Percentiles rank a stretch among this genome's conserved stretches.
These are phyloP conservation scores for Plagodis pulveraria DNA, from an alignment of 2,888 invertebrate species.

Conservation along the genomic window DNA sequence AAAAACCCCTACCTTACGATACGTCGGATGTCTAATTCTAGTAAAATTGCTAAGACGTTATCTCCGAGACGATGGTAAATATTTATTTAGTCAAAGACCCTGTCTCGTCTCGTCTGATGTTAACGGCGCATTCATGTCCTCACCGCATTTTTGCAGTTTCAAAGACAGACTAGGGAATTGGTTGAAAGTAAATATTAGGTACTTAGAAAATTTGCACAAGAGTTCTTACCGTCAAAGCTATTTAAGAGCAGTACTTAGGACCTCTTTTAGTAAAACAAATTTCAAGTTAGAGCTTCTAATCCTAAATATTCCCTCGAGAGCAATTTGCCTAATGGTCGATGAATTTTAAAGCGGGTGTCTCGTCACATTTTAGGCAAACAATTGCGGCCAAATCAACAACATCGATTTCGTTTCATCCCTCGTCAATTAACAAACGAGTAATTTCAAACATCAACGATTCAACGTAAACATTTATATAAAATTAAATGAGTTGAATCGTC, in stretches of 20 bases:
- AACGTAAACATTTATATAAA: slow-evolving; percentile 20
- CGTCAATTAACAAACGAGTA: slow-evolving; percentile 37
- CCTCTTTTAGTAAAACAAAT: slow-evolving; percentile 9
- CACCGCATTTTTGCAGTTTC: slow-evolving; percentile 33
- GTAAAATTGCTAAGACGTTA: slow-evolving; percentile 31
- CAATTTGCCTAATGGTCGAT: slow-evolving; percentile 31
- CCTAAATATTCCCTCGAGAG: slow-evolving; percentile 12
- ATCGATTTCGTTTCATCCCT: slow-evolving; percentile 37
- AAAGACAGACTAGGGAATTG: slow-evolving; percentile 21
- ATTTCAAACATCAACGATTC: slow-evolving; percentile 27
- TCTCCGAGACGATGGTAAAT: slow-evolving; percentile 32
- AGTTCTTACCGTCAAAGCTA: slow-evolving; percentile 5
- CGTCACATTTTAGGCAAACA: slow-evolving; percentile 33
- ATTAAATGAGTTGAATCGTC: slow-evolving; percentile 9
- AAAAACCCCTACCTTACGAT: not conserved
- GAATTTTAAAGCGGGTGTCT: slow-evolving; percentile 29
- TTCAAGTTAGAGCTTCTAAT: slow-evolving; percentile 17
- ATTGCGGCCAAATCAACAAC: slow-evolving; percentile 34
- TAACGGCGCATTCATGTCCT: slow-evolving; percentile 27
- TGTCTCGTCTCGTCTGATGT: slow-evolving; percentile 36
- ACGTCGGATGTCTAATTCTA: slow-evolving; percentile 25
- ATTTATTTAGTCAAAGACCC: slow-evolving; percentile 39
- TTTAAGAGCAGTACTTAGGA: slow-evolving; percentile 1
- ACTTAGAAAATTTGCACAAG: slow-evolving; percentile 10
- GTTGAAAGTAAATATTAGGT: slow-evolving; percentile 27